Percentiles rank a stretch among this genome's conserved stretches.
phyloP scores from a whole-genome alignment of 2,113 vertebrate genomes.

The Stomatorhinus ivindoensis region DNA sequence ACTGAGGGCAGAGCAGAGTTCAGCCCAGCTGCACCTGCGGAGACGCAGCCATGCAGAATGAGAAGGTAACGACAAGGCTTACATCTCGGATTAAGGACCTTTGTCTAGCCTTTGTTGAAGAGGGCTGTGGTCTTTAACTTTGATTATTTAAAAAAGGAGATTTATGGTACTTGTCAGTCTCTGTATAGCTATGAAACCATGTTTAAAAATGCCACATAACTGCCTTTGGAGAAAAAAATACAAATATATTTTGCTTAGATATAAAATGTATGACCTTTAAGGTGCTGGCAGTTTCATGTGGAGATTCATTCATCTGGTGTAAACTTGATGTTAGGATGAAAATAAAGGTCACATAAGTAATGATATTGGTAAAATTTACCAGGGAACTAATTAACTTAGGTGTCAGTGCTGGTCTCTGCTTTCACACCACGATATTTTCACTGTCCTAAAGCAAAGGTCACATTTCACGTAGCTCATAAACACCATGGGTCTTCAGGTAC shows the following conservation, averaged over 20 bases:
- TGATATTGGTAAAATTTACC: not conserved
- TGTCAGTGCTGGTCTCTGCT: not conserved
- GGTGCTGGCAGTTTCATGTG: not conserved
- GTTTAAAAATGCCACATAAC: not conserved
- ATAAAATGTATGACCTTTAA: not conserved
- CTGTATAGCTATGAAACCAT: not conserved
- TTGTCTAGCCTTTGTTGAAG: not conserved
- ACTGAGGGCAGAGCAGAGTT: constrained; percentile 21
- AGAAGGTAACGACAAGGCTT: not conserved
- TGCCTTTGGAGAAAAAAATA: not conserved
- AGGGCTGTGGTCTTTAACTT: not conserved
- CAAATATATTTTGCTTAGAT: not conserved
- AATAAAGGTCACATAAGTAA: not conserved
- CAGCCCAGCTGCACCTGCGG: constrained; percentile 18
- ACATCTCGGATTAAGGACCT: not conserved
- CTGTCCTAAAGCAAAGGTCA: not conserved
- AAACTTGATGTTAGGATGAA: not conserved
- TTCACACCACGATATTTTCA: not conserved
- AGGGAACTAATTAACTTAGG: not conserved
- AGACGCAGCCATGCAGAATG: constrained; percentile 21
- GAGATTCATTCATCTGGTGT: not conserved
- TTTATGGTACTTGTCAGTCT: not conserved
- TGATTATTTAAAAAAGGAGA: not conserved
- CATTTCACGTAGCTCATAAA: not conserved
- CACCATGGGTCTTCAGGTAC: not conserved